Evolutionary conservation across 2,888 invertebrate genomes (phyloP), one percentile per base, ranked within the genome.

Genomic region (Saturnia pavonia): DNA sequence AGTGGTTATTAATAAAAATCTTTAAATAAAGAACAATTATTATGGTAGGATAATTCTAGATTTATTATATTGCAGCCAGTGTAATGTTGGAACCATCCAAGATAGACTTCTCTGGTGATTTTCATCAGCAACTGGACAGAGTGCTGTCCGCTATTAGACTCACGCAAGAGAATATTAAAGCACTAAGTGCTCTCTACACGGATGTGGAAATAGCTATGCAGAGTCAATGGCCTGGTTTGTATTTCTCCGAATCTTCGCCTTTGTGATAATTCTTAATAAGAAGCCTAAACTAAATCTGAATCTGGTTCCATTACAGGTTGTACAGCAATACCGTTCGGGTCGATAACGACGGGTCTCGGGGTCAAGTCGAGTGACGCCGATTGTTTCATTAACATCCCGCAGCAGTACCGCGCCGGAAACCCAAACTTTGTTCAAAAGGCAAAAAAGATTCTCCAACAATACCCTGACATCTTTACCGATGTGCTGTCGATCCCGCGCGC

Each of bases 341-440:
- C 97, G 0, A 95, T 96, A 51, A 94, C 96, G 1, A 96, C 96
- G 1, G 96, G 96, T 4, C 89, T 97, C 69, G 95, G 96, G 67
- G 95, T 96, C 72, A 95, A 94, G 82, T 88, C 94, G 77, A 96
- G 97, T 82, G 97, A 97, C 88, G 94, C 97, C 14, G 97, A 97
- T 86, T 94, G 97, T 80, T 97, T 94, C 86, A 85, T 97, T 45
- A 85, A 92, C 70, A 86, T 95, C 27, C 92, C 94, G 79, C 80
- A 71, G 0, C 74, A 71, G 40, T 72, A 12, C 75, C 85, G 82
- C 8, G 67, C 72, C 51, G 73, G 78, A 27, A 74, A 76, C 65
- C 80, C 65, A 74, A 83, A 76, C 76, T 83, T 79, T 78, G 89
- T 91, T 16, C 70, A 69, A 51, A 77, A 76, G 19, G 92, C 95